A percentile compares a stretch with the other conserved stretches of the same genome.
Evolutionary conservation across 2,113 vertebrate genomes (phyloP).

Genomic region (Asarcornis scutulata): DNA sequence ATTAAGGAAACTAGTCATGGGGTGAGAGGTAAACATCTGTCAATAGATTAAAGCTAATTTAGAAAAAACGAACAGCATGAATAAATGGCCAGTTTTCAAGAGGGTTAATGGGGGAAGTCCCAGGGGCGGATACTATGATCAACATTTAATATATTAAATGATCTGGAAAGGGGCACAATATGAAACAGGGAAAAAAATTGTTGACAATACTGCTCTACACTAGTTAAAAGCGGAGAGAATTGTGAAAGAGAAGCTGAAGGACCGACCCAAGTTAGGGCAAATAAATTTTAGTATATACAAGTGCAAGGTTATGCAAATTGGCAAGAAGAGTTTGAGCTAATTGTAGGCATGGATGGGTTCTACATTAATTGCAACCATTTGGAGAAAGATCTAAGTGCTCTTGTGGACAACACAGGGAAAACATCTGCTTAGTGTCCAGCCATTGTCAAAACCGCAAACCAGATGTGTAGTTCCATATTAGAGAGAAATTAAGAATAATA

Average conservation of each 20-base stretch:
- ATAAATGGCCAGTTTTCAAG: slow-evolving; percentile 64
- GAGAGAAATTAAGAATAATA: slow-evolving; percentile 9
- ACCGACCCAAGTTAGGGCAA: neutral
- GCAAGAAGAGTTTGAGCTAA: slow-evolving; percentile 7
- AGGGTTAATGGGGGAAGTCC: slow-evolving; percentile 66
- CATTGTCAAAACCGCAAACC: slow-evolving; percentile 33
- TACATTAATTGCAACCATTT: slow-evolving; percentile 48
- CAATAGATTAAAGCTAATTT: slow-evolving; percentile 73
- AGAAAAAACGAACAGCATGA: slow-evolving; percentile 60
- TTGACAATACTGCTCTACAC: neutral
- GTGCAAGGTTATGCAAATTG: slow-evolving; percentile 31
- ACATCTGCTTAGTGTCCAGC: slow-evolving; percentile 63
- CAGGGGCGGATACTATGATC: slow-evolving; percentile 45
- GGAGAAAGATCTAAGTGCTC: slow-evolving; percentile 46
- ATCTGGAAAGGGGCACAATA: slow-evolving; percentile 51
- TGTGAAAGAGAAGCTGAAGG: neutral
- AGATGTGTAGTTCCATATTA: slow-evolving; percentile 33
- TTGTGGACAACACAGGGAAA: slow-evolving; percentile 9
- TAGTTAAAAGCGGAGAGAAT: neutral
- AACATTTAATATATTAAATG: slow-evolving; percentile 69
- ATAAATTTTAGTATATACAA: neutral
- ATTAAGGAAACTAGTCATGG: slow-evolving; percentile 64
- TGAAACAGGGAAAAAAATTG: neutral
- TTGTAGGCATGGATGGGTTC: slow-evolving; percentile 11
- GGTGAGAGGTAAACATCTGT: slow-evolving; percentile 72